phyloP scores from a whole-genome alignment of 2,797 vertebrate genomes.

The Iguana delicatissima region DNA sequence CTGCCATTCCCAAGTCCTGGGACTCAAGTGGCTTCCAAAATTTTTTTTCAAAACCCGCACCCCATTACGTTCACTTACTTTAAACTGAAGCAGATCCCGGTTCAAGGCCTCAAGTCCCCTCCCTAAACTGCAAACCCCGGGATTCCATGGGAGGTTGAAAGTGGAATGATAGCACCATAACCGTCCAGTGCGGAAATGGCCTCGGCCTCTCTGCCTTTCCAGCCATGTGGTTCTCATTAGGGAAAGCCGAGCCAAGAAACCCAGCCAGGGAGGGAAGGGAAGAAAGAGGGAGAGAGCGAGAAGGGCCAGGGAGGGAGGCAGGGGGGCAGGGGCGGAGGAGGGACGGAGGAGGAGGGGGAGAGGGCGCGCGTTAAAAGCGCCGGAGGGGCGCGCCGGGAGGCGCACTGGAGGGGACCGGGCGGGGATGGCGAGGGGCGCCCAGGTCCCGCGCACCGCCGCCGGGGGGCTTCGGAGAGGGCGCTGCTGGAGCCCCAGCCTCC shows the following conservation, averaged over 20 bases:
- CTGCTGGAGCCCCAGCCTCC: too few species aligned
- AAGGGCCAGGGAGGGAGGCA: not conserved
- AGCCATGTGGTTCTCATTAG: conserved; percentile 18
- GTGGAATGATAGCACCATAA: too few species aligned
- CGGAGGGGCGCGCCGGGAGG: not conserved
- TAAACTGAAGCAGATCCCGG: too few species aligned
- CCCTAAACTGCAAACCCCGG: too few species aligned
- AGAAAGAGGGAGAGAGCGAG: not conserved
- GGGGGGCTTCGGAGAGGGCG: not conserved
- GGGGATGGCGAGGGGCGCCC: conserved; percentile 24
- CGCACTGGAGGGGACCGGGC: not conserved
- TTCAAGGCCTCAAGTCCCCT: too few species aligned
- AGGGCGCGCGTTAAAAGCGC: not conserved
- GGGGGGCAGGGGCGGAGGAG: not conserved
- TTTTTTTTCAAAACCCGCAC: too few species aligned
- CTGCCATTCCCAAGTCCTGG: too few species aligned
- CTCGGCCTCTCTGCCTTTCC: too few species aligned
- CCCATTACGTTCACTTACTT: too few species aligned
- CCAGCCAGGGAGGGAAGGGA: not conserved
- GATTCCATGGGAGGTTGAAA: too few species aligned
- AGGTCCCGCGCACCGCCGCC: fast-evolving
- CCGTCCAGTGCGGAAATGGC: too few species aligned
- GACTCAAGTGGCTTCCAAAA: too few species aligned
- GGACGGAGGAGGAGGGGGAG: not conserved
- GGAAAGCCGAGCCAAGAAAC: not conserved